These are phyloP conservation scores for Dryas iulia DNA, from an alignment of 1,140 invertebrate genomes.

Conservation along the genomic window DNA sequence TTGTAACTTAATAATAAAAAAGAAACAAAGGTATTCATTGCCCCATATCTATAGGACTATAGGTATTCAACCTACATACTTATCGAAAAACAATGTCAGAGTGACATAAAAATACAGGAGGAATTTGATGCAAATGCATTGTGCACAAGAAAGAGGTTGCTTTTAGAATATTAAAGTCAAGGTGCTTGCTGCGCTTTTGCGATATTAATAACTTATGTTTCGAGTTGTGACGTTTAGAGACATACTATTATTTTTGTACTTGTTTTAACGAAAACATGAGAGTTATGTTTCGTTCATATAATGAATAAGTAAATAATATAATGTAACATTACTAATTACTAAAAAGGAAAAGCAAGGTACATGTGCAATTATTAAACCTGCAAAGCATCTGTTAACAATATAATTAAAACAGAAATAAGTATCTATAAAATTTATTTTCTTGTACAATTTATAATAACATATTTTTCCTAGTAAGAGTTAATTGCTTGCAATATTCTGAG, in stretches of 20 bases:
- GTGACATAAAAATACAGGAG: background rate
- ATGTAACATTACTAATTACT: too few relatives aligned
- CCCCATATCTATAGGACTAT: too few relatives aligned
- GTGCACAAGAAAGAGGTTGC: slow-evolving; percentile 2
- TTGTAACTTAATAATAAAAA: too few relatives aligned
- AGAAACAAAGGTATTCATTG: too few relatives aligned
- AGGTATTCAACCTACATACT: background rate
- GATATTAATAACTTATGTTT: slow-evolving; percentile 12
- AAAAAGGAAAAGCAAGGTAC: too few relatives aligned
- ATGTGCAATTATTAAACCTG: too few relatives aligned
- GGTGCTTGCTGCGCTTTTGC: slow-evolving; percentile 1
- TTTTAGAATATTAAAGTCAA: slow-evolving; percentile 8
- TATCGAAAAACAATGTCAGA: background rate
- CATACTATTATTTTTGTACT: background rate
- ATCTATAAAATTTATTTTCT: background rate
- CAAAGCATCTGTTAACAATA: too few relatives aligned
- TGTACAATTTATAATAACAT: too few relatives aligned
- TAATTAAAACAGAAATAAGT: too few relatives aligned
- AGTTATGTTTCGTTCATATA: too few relatives aligned
- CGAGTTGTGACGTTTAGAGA: background rate
- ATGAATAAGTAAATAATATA: too few relatives aligned
- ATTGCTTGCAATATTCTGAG: background rate
- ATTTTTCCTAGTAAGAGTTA: background rate
- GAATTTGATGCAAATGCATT: slow-evolving; percentile 5
- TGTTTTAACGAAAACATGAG: background rate